Evolutionary conservation across 2,888 invertebrate genomes (phyloP), one percentile per base, ranked within the genome.

Genomic region (Bellardia bayeri): DNA sequence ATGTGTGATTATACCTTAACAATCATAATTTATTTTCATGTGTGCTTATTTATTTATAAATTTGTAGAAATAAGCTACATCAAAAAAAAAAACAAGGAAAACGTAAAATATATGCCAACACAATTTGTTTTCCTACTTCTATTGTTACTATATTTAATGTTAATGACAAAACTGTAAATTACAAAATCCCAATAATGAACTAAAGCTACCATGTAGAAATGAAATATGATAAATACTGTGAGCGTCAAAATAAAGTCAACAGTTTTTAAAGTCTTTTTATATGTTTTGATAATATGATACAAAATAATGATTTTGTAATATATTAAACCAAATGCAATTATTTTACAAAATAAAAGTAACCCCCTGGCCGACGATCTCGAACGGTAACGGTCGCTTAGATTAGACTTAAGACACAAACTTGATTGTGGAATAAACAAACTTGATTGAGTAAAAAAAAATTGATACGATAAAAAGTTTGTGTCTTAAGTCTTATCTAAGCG

Each of bases 121-220:
- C 56, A 58, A 72, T 56, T 58, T 58, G 16, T 58, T 56, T 56
- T 37, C 16, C 14, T 37, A 37, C 37, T 37, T 61, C 3, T 14
- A 9, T 42, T 56, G 45, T 33, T 42, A 69, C 63, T 80, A 37
- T 33, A 30, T 69, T 11, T 72, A 72, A 45, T 51, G 58, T 68
- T 49, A 85, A 76, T 85, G 71, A 82, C 85, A 82, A 78, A 69
- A 78, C 49, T 54, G 69, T 76, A 71, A 81, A 82, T 82, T 82
- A 82, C 45, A 75, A 74, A 74, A 61, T 45, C 33, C 45, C 11
- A 42, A 45, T 45, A 74, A 58, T 58, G 23, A 58, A 58, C 9
- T 58, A 64, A 81, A 64, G 42, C 23, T 56, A 58, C 30, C 6
- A 56, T 30, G 45, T 40, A 45, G 33, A 33, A 42, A 16, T n/a